Conservation (phyloP, 2,797 vertebrate genomes). For the Vireo griseus region DNA sequence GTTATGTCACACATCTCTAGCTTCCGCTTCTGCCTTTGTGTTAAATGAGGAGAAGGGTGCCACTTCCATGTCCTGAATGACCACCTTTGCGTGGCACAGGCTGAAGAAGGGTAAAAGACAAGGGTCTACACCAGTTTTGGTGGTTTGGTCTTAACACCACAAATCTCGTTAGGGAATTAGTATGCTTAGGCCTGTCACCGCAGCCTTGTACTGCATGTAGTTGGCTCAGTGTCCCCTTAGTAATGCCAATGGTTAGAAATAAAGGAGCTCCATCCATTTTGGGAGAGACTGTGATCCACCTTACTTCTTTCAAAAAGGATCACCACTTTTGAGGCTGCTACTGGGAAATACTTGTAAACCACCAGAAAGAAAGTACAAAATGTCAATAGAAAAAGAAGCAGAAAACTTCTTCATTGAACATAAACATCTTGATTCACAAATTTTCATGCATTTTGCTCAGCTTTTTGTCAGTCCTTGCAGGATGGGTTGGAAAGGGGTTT, state of each 20-base stretch:
- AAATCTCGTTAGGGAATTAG: background rate
- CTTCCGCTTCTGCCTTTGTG: background rate
- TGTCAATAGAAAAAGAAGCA: background rate
- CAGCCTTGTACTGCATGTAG: background rate
- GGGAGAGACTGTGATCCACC: fast-evolving
- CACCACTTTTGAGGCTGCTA: background rate
- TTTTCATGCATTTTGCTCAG: fast-evolving
- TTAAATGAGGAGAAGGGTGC: background rate
- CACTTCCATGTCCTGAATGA: background rate
- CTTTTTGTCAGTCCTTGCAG: too few species aligned
- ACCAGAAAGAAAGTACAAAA: background rate
- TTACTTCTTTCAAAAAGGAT: background rate
- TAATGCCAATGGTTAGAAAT: background rate
- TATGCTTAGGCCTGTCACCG: background rate
- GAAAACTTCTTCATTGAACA: background rate
- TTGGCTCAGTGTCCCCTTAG: background rate
- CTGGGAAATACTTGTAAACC: background rate
- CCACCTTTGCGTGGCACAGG: background rate
- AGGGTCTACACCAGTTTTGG: background rate
- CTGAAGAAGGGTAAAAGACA: background rate
- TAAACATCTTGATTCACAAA: fast-evolving
- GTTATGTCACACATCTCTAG: background rate
- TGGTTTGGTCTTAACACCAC: background rate
- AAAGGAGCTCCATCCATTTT: background rate
- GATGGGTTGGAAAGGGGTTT: background rate